A percentile compares a stretch with the other conserved stretches of the same genome.
phyloP scores from a whole-genome alignment of 2,888 invertebrate genomes.

The Ypsolopha scabrella region DNA sequence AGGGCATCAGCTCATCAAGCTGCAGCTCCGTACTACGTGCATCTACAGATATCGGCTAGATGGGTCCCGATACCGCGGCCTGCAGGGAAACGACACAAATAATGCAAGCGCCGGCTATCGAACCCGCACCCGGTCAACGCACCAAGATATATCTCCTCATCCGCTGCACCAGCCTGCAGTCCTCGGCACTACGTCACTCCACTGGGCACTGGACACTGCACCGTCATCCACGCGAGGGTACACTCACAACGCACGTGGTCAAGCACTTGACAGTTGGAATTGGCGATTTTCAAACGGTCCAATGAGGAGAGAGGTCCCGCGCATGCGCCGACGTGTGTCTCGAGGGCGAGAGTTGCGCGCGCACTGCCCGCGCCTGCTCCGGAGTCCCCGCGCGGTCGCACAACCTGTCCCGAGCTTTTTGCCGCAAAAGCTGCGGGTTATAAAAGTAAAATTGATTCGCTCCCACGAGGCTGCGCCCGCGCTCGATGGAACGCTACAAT shows the following conservation, averaged over 20 bases:
- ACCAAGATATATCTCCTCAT: constrained; percentile 17
- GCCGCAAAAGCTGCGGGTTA: constrained; percentile 38
- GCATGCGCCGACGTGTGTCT: constrained; percentile 20
- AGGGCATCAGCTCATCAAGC: too few species aligned
- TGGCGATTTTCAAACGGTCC: neutral
- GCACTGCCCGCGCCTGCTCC: constrained; percentile 25
- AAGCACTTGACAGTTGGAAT: neutral
- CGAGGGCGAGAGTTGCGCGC: constrained; percentile 33
- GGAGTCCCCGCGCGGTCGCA: constrained; percentile 12
- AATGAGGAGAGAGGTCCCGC: neutral
- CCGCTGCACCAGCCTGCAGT: too few species aligned
- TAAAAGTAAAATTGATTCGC: constrained; percentile 45
- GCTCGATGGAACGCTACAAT: constrained; percentile 7
- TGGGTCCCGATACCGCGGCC: neutral
- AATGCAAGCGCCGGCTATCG: constrained; percentile 1
- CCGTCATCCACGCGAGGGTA: neutral
- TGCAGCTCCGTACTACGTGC: too few species aligned
- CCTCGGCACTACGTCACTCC: neutral
- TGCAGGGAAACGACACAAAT: constrained; percentile 1
- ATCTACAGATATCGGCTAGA: neutral
- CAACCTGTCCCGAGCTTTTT: constrained; percentile 54
- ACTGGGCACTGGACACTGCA: neutral
- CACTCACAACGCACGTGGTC: too few species aligned
- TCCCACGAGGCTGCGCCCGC: constrained; percentile 28
- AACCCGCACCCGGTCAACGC: constrained; percentile 43